phyloP scores from a whole-genome alignment of 2,797 vertebrate genomes.

The Spinus pinus region DNA sequence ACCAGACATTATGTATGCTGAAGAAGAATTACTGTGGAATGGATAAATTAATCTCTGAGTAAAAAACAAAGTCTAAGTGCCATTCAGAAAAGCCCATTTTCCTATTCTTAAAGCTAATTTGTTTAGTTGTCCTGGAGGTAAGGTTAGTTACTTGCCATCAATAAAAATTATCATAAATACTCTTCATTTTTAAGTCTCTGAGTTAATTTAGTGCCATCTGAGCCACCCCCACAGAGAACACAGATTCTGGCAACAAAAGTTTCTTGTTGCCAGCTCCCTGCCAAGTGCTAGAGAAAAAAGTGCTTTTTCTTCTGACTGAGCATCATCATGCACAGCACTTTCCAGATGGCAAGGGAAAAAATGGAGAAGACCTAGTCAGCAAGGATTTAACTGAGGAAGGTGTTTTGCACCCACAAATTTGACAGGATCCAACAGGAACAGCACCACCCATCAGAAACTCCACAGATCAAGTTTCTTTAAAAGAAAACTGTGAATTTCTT shows the following conservation, averaged over 20 bases:
- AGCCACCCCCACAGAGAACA: constrained; percentile 64
- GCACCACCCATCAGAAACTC: neutral
- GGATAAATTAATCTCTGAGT: neutral
- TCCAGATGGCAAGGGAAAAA: constrained; percentile 41
- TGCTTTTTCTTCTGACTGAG: constrained; percentile 8
- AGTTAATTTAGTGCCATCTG: constrained; percentile 69
- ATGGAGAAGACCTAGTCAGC: constrained; percentile 24
- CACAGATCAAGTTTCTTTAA: neutral
- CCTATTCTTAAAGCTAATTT: neutral
- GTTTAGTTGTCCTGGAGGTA: constrained; percentile 35
- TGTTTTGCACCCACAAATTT: constrained; percentile 11
- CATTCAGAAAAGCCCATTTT: neutral
- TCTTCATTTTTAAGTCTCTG: constrained; percentile 1
- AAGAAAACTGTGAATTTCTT: neutral
- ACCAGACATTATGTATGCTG: neutral
- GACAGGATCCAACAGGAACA: constrained; percentile 29
- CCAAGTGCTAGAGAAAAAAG: constrained; percentile 55
- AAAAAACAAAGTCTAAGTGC: neutral
- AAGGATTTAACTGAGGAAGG: constrained; percentile 6
- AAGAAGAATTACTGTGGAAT: neutral
- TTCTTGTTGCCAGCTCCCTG: constrained; percentile 55
- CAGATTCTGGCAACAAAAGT: constrained; percentile 56
- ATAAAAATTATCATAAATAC: constrained; percentile 41
- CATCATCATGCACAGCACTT: constrained; percentile 46
- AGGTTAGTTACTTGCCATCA: constrained; percentile 11